Evolutionary conservation across 2,113 vertebrate genomes (phyloP).

Genomic region (Podiceps cristatus): DNA sequence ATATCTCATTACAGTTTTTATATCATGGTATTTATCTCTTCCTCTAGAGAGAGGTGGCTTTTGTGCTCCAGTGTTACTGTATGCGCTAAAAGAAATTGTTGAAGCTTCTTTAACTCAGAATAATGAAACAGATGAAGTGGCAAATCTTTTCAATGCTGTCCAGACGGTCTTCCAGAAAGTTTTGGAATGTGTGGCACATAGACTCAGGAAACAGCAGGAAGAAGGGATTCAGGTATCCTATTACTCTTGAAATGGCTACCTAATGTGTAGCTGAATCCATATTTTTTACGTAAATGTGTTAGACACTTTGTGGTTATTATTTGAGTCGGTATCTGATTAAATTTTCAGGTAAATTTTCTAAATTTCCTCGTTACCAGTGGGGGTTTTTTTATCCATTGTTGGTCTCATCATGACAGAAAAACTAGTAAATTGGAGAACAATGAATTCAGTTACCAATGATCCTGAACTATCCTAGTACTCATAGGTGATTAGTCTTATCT

Average conservation of each 20-base stretch:
- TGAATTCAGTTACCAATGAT: background rate
- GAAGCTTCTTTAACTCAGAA: slow-evolving; percentile 68
- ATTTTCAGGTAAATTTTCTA: background rate
- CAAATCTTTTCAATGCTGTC: slow-evolving; percentile 75
- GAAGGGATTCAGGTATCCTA: slow-evolving; percentile 83
- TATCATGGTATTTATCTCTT: background rate
- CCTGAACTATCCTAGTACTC: background rate
- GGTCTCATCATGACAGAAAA: background rate
- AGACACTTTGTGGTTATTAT: background rate
- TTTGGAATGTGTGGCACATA: slow-evolving; percentile 81
- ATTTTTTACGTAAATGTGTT: background rate
- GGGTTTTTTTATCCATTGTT: background rate
- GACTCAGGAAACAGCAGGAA: slow-evolving; percentile 80
- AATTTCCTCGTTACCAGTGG: background rate
- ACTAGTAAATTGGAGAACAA: background rate
- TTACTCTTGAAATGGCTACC: background rate
- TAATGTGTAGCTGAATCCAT: background rate
- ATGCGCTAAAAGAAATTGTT: slow-evolving; percentile 83
- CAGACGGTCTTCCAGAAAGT: slow-evolving; percentile 89
- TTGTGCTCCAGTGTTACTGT: slow-evolving; percentile 82
- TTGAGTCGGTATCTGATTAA: accelerated
- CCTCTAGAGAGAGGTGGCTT: slow-evolving; percentile 81
- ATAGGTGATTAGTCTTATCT: background rate
- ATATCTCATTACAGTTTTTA: background rate
- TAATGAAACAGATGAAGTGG: slow-evolving; percentile 55